Percentiles rank a stretch among this genome's conserved stretches.
Conservation (phyloP, 2,888 invertebrate genomes). For the Pandemis corylana region DNA sequence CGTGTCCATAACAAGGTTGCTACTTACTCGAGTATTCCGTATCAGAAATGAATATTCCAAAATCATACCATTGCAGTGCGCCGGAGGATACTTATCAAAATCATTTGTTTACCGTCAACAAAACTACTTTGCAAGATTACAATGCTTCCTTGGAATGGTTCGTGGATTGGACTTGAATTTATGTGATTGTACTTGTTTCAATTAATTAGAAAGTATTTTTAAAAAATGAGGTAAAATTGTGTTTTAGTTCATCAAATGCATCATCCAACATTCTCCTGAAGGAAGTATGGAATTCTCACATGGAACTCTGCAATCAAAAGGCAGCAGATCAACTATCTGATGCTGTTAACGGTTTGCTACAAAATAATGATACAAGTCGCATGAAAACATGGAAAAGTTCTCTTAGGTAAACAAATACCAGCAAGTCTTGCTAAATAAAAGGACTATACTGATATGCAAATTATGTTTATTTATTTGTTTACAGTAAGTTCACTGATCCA, state of each 20-base stretch:
- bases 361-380: constrained; percentile 53
- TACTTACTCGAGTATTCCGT: neutral
- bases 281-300: constrained; percentile 59
- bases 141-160: constrained; percentile 59
- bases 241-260: constrained; percentile 65
- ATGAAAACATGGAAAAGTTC: constrained; percentile 63
- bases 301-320: constrained; percentile 50
- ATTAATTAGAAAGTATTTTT: too few relatives aligned
- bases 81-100: constrained; percentile 51
- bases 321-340: constrained; percentile 53
- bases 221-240: neutral
- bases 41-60: constrained; percentile 38
- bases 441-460: neutral
- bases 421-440: neutral
- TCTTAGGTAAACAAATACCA: constrained; percentile 54
- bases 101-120: constrained; percentile 52
- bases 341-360: constrained; percentile 53
- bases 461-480: constrained; percentile 46
- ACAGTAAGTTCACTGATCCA: constrained; percentile 64
- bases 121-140: constrained; percentile 55
- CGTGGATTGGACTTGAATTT: constrained; percentile 6
- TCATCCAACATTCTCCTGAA: constrained; percentile 59
- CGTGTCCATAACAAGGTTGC: neutral
- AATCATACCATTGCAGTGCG: constrained; percentile 43
- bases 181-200: neutral